Base-by-base conservation (phyloP, 2,797 vertebrate species). In the Tachyglossus aculeatus region DNA sequence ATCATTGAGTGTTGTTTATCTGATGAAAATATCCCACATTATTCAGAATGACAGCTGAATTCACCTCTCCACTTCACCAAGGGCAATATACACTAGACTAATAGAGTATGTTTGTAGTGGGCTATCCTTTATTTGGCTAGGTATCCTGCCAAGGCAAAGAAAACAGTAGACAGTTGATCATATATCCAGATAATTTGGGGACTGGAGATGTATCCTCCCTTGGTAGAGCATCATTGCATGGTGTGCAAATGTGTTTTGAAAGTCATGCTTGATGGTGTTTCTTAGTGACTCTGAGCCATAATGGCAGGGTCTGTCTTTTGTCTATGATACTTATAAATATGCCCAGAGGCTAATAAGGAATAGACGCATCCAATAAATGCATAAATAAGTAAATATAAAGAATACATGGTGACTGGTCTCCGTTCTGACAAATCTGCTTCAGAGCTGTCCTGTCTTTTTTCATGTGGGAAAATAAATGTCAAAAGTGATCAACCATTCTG, bases 401-500 rank as follows among this genome's bases (percentile, higher is more conserved):
- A 77, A 52, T 66, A 21, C 34, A 40, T 47, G 52, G 71, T 41
- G 40, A 56, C 76, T 78, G 71, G 53, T 73, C 79, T 85, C 82
- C 76, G 60, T 72, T 83, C 80, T 81, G 73, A 81, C 80, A 85
- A 81, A 83, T 67, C 68, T 76, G 67, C 70, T 87, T 80, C 80
- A 81, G 73, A 57, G 71, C 62, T 83, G 76, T 63, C 78, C 82
- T 85, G 80, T 81, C 71, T 65, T 83, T 85, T 80, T 79, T 87
- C 80, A 85, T 61, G 73, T 78, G 66, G 73, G 68, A 66, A 85
- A 81, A 85, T 87, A 87, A 85, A 85, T 83, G 82, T 83, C 82
- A 76, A 63, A 76, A 73, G 71, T 80, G 71, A 85, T 87, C 78
- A 83, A 60, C 76, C 82, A 69, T 58, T 83, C 73, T 81, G 78